Evolutionary conservation across 92 coral and sea anemone genomes (phyloP).

Genomic region (Epizoanthus rinbou): DNA sequence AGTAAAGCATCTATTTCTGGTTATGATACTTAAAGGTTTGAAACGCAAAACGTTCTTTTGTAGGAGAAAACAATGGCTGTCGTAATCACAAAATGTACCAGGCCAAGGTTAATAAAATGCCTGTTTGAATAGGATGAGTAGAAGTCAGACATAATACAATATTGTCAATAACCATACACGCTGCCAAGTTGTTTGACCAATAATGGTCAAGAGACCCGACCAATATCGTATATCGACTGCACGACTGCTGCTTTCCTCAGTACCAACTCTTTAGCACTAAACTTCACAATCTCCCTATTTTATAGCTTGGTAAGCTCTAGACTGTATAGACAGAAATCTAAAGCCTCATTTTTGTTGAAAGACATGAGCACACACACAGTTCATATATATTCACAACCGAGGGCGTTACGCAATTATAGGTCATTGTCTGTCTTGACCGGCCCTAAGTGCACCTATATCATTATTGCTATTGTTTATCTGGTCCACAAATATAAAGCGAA

Average conservation of each 20-base stretch:
- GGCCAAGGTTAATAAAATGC: conserved; percentile 3
- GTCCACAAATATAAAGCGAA: conserved; percentile 4
- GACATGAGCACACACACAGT: too few relatives aligned
- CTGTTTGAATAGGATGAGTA: not conserved
- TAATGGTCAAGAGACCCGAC: not conserved
- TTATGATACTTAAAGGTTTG: not conserved
- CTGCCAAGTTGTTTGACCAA: conserved; percentile 23
- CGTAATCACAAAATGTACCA: not conserved
- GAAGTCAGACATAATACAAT: not conserved
- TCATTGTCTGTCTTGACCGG: not conserved
- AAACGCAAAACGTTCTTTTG: not conserved
- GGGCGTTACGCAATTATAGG: not conserved
- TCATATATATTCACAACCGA: too few relatives aligned
- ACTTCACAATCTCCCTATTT: too few relatives aligned
- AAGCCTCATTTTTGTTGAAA: too few relatives aligned
- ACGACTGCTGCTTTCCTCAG: too few relatives aligned
- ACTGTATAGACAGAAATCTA: too few relatives aligned
- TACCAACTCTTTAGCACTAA: too few relatives aligned
- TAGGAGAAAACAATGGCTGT: conserved; percentile 21
- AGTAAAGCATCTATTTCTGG: not conserved
- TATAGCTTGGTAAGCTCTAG: too few relatives aligned
- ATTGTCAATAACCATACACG: conserved; percentile 9
- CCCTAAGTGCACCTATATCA: not conserved
- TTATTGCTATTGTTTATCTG: conserved; percentile 19
- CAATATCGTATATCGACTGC: conserved; percentile 1